These are phyloP conservation scores for Ennomos erosarius DNA, from an alignment of 2,888 invertebrate species.

Conservation along the genomic window DNA sequence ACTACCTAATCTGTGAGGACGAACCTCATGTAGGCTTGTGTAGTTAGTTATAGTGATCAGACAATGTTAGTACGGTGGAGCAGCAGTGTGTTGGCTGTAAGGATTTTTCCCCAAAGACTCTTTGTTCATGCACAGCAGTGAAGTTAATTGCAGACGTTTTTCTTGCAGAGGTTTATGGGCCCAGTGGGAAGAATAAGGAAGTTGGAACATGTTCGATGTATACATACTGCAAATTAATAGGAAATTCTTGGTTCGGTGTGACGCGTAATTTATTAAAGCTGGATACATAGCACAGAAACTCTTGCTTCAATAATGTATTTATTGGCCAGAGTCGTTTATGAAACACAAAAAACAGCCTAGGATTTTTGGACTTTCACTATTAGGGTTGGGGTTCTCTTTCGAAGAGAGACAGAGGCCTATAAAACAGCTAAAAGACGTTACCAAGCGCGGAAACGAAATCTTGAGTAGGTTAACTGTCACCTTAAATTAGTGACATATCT, in stretches of 20 bases:
- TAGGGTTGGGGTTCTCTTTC: too few relatives aligned
- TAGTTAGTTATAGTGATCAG: slow-evolving; percentile 15
- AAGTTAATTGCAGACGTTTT: slow-evolving; percentile 41
- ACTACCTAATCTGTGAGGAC: slow-evolving; percentile 15
- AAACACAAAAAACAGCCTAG: too few relatives aligned
- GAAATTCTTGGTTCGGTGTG: slow-evolving; percentile 13
- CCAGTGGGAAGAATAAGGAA: slow-evolving; percentile 31
- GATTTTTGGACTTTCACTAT: too few relatives aligned
- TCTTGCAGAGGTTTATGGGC: slow-evolving; percentile 34
- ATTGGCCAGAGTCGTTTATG: too few relatives aligned
- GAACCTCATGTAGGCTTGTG: background rate
- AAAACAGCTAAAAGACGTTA: too few relatives aligned
- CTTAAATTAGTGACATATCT: too few relatives aligned
- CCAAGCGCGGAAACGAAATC: too few relatives aligned
- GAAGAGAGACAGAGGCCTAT: too few relatives aligned
- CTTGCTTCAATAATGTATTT: background rate
- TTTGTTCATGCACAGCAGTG: slow-evolving; percentile 39
- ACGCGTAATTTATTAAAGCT: slow-evolving; percentile 7
- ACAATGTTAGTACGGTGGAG: slow-evolving; percentile 12
- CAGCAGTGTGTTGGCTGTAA: slow-evolving; percentile 23
- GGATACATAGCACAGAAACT: background rate
- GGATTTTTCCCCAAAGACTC: slow-evolving; percentile 39
- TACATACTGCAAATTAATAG: background rate
- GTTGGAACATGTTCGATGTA: slow-evolving; percentile 19
- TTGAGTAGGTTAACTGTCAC: too few relatives aligned